Evolutionary conservation across 2,113 vertebrate genomes (phyloP), one percentile per base, ranked within the genome.

Genomic region (Tupaia tana): DNA sequence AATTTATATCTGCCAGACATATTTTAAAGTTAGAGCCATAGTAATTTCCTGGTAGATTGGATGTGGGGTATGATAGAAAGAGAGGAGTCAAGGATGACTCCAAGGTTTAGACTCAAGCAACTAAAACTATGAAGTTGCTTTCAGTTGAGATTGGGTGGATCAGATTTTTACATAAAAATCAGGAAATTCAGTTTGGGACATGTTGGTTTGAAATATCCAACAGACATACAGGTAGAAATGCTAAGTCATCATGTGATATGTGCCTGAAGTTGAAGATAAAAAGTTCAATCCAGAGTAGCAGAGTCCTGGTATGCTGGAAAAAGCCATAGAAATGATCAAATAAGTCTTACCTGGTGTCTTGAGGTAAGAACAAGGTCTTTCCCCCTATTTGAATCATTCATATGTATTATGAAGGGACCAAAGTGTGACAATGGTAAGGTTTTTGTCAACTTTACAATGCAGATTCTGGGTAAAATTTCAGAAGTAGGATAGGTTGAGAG

Each of bases 391-490:
- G n/a, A 7, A 4, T 27, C 83, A 31, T 10, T 82, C 14, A 52
- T 31, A 27, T 58, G 6, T 69, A 31, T 27, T 20, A 64, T 3
- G 10, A 75, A 58, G 52, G 11, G 34, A n/a, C 15, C 10, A 5
- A 64, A 63, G 18, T 63, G 24, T 78, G 43, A 82, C 13, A 31
- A 13, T 9, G 19, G 10, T 71, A 31, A 70, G 29, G 7, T 20
- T 84, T 87, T 78, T 90, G 25, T 63, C 31, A 67, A 27, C 18
- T 64, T 61, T 43, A 15, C 16, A n/a, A 12, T 69, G 90, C 25
- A 22, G 61, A 85, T 95, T 90, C 27, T 89, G 75, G 79, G 43
- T 61, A 89, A 52, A 73, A 25, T 81, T 81, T 89, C 24, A 24
- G 52, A 29, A 56, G 52, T 22, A 43, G 56, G 20, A 75, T 86